Evolutionary conservation across 2,888 invertebrate species (phyloP).

Genomic region (Corythucha ciliata): DNA sequence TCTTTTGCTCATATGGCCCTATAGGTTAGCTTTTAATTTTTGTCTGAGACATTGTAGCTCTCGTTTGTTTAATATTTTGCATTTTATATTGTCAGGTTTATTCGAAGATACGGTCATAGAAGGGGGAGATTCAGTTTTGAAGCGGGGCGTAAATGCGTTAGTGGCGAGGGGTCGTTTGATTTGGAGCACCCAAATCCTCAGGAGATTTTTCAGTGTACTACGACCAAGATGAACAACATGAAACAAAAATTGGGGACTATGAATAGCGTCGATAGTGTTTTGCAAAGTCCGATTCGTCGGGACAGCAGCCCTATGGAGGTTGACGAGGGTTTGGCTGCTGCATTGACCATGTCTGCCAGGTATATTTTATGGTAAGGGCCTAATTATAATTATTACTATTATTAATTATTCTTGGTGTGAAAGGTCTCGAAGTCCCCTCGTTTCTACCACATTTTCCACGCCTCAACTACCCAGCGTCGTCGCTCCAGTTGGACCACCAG

Average conservation of each 20-base stretch:
- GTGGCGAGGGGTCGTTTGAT: conserved; percentile 74
- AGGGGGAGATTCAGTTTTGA: conserved; percentile 80
- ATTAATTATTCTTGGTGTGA: not conserved
- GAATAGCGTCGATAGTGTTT: not conserved
- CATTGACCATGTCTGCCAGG: conserved; percentile 21
- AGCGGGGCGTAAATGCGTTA: conserved; percentile 76
- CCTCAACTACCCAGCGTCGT: conserved; percentile 33
- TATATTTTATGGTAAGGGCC: not conserved
- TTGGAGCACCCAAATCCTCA: conserved; percentile 71
- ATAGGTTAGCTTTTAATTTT: conserved; percentile 44
- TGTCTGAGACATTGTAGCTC: not conserved
- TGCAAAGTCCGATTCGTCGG: conserved; percentile 67
- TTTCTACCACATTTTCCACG: conserved; percentile 52
- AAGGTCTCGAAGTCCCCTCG: conserved; percentile 64
- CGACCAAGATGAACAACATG: conserved; percentile 78
- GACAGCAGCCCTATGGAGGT: conserved; percentile 46
- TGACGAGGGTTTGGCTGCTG: conserved; percentile 20
- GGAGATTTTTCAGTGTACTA: conserved; percentile 71
- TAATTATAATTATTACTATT: not conserved
- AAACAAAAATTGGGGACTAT: conserved; percentile 63
- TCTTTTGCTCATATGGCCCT: conserved; percentile 70
- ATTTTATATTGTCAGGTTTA: no score
- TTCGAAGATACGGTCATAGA: conserved; percentile 74
- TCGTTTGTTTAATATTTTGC: not conserved
- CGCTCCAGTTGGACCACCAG: conserved; percentile 44